Conservation (phyloP, 2,888 invertebrate species). For the Taphrorychus bicolor region DNA sequence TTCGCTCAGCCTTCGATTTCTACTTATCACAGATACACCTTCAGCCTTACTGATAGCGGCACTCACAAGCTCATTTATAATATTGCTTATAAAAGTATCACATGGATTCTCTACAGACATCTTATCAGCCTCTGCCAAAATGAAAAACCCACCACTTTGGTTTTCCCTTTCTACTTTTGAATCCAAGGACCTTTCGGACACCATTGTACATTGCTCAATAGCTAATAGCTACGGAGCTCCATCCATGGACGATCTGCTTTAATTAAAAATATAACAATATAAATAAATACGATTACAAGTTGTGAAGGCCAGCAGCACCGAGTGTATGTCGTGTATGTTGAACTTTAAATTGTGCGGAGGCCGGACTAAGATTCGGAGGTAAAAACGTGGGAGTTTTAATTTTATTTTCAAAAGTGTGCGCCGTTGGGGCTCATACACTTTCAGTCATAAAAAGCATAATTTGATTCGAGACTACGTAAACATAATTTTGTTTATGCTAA, state of each 20-base stretch:
- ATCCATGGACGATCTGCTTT: too few relatives aligned
- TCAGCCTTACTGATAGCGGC: constrained; percentile 43
- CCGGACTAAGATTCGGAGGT: not conserved
- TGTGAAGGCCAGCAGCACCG: not conserved
- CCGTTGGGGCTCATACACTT: not conserved
- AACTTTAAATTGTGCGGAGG: not conserved
- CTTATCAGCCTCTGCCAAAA: constrained; percentile 2
- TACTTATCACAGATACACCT: constrained; percentile 43
- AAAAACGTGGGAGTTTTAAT: not conserved
- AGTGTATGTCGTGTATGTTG: too few relatives aligned
- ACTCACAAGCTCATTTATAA: constrained; percentile 46
- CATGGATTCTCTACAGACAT: constrained; percentile 37
- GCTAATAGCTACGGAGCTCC: not conserved
- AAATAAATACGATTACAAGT: not conserved
- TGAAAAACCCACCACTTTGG: not conserved
- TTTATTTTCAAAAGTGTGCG: too few relatives aligned
- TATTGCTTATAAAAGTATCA: constrained; percentile 36
- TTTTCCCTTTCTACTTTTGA: not conserved
- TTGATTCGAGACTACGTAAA: not conserved
- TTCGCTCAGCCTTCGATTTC: constrained; percentile 41
- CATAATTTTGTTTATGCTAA: not conserved
- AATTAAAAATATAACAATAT: too few relatives aligned
- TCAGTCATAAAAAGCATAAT: not conserved
- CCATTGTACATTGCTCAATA: not conserved
- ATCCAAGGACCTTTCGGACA: not conserved